Evolutionary conservation across 2,888 invertebrate species (phyloP).

Genomic region (Pollenia labialis): DNA sequence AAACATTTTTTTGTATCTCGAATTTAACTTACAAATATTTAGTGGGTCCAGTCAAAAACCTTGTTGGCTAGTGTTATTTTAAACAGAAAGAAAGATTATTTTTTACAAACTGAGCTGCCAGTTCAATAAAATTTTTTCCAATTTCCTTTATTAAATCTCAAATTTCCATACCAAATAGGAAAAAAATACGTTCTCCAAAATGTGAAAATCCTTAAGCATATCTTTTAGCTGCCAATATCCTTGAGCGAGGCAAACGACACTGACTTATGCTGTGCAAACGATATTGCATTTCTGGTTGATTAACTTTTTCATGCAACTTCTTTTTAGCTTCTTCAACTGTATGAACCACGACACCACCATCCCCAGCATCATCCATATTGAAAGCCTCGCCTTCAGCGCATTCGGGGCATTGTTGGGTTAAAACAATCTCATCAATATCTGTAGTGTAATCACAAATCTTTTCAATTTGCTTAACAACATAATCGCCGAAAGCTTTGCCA

Average conservation of each 20-base stretch:
- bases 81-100: too few species aligned
- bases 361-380: slow-evolving; percentile 82
- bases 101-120: too few species aligned
- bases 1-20: too few species aligned
- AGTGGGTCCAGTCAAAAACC: too few species aligned
- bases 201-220: slow-evolving; percentile 60
- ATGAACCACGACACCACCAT: slow-evolving; percentile 78
- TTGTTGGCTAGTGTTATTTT: too few species aligned
- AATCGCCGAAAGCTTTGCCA: slow-evolving; percentile 74
- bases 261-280: slow-evolving; percentile 83
- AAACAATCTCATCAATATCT: slow-evolving; percentile 85
- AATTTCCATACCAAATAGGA: too few species aligned
- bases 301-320: slow-evolving; percentile 81
- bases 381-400: slow-evolving; percentile 84
- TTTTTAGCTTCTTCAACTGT: slow-evolving; percentile 77
- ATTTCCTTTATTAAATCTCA: neutral
- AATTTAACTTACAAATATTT: too few species aligned
- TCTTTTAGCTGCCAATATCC: slow-evolving; percentile 80
- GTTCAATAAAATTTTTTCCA: too few species aligned
- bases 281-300: slow-evolving; percentile 83
- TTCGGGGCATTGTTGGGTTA: slow-evolving; percentile 83
- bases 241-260: slow-evolving; percentile 82
- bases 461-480: slow-evolving; percentile 81
- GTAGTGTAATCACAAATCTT: slow-evolving; percentile 83
- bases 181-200: neutral